phyloP scores from a whole-genome alignment of 1,140 invertebrate genomes.

The Mercenaria mercenaria region DNA sequence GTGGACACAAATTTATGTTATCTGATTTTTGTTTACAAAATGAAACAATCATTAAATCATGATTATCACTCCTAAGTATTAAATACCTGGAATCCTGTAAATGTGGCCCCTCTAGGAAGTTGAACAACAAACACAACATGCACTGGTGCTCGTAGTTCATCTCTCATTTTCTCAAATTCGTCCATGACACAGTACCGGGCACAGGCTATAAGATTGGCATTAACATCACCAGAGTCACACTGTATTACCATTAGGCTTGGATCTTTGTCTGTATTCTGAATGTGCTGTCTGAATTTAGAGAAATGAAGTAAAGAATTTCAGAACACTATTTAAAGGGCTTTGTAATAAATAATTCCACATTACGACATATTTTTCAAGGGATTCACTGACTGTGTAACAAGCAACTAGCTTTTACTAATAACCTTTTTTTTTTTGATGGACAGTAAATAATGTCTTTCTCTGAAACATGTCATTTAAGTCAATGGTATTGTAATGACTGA shows the following conservation, averaged over 20 bases:
- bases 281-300: conserved; percentile 70
- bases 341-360: neutral
- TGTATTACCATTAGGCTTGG: conserved; percentile 78
- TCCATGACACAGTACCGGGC: conserved; percentile 75
- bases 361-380: neutral
- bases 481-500: too few species aligned
- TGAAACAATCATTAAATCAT: too few species aligned
- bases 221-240: conserved; percentile 77
- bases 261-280: conserved; percentile 50
- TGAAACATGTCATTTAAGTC: too few species aligned
- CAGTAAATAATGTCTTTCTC: too few species aligned
- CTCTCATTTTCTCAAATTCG: conserved; percentile 50
- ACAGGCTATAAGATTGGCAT: conserved; percentile 77
- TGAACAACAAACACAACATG: conserved; percentile 79
- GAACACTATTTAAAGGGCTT: too few species aligned
- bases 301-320: neutral
- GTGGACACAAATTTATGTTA: too few species aligned
- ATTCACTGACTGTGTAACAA: too few species aligned
- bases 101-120: conserved; percentile 75
- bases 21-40: too few species aligned
- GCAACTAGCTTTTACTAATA: neutral
- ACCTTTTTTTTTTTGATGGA: neutral
- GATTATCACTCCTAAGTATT: too few species aligned
- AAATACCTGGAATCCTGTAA: conserved; percentile 81
- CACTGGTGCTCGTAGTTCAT: conserved; percentile 58